Evolutionary conservation across 64 coral and sea anemone species (phyloP), one percentile per base, ranked within the genome.

Genomic region (Catalaphyllia jardinei): DNA sequence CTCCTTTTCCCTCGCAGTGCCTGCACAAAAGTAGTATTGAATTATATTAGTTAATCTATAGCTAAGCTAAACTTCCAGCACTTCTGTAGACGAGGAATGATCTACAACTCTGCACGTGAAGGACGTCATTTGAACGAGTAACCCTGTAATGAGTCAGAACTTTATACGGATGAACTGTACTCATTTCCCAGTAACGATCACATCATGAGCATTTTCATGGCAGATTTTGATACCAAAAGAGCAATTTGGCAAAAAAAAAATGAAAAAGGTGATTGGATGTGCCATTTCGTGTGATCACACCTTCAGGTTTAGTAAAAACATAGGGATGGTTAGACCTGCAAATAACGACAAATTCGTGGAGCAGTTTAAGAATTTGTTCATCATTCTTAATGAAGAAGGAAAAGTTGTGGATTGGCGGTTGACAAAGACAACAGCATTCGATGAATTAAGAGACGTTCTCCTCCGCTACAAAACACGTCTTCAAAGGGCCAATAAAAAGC

Each of bases 161-260:
- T 92, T 86, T 80, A 92, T 65, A 50, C 31, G 9, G 71, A 87
- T 60, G 13, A 1, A 18, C 18, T 92, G 24, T 92, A 79, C 79
- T 62, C 71, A 8, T 92, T 92, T 74, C 84, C 63, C 62, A 92
- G 91, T 69, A 80, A 78, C 24, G 83, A 92, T 79, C 72, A 87
- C 7, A 52, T 92, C 10, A 87, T 87, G 74, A 54, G 86, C 16
- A 87, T 92, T 24, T 92, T 87, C 63, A 24, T 92, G 60, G 39
- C 62, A 22, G 60, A 92, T 79, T 92, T 79, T 25, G 22, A 63
- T n/a, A 51, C 46, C 27, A 92, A 92, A 46, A 29, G 77, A 20
- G 6, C 30, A 15, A 60, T 54, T 11, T 93, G 82, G n/a, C n/a
- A n/a, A 82, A 51, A 73, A 35, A 25, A 46, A 92, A 75, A 79